These are phyloP conservation scores for Elymnias hypermnestra DNA, from an alignment of 1,140 invertebrate species.

Conservation along the genomic window DNA sequence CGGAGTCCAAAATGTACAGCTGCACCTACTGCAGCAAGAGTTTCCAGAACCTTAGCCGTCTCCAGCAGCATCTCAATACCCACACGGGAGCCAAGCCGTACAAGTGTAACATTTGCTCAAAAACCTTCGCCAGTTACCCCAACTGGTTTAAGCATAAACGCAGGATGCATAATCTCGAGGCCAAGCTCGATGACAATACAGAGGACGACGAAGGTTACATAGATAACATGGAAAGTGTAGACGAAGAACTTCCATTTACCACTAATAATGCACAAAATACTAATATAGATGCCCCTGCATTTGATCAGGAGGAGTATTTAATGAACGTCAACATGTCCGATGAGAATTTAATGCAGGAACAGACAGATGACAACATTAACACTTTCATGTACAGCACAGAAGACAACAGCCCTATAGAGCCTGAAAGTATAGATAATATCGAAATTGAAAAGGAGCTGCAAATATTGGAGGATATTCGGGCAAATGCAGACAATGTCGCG, in stretches of 20 bases:
- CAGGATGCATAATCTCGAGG: constrained; percentile 43
- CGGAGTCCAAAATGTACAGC: constrained; percentile 29
- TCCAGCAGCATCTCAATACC: constrained; percentile 50
- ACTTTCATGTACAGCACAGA: constrained; percentile 21
- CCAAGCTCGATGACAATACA: constrained; percentile 14
- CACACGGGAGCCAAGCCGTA: constrained; percentile 45
- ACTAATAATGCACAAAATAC: too few species aligned
- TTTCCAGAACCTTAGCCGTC: constrained; percentile 33
- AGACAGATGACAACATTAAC: constrained; percentile 9
- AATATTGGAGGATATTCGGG: constrained; percentile 20
- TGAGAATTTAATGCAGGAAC: not conserved
- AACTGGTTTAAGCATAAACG: constrained; percentile 53
- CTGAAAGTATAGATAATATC: constrained; percentile 29
- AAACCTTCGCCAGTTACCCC: constrained; percentile 44
- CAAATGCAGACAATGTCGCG: constrained; percentile 4
- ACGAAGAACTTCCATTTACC: too few species aligned
- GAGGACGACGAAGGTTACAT: not conserved
- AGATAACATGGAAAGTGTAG: too few species aligned
- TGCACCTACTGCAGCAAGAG: constrained; percentile 51
- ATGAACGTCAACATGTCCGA: not conserved
- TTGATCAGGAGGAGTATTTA: too few species aligned
- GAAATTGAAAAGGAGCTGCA: constrained; percentile 33
- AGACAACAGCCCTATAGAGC: constrained; percentile 29
- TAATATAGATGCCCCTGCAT: too few species aligned
- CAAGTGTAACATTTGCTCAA: constrained; percentile 45